Evolutionary conservation across 2,113 vertebrate species (phyloP).

Genomic region (Eulacestoma nigropectus): DNA sequence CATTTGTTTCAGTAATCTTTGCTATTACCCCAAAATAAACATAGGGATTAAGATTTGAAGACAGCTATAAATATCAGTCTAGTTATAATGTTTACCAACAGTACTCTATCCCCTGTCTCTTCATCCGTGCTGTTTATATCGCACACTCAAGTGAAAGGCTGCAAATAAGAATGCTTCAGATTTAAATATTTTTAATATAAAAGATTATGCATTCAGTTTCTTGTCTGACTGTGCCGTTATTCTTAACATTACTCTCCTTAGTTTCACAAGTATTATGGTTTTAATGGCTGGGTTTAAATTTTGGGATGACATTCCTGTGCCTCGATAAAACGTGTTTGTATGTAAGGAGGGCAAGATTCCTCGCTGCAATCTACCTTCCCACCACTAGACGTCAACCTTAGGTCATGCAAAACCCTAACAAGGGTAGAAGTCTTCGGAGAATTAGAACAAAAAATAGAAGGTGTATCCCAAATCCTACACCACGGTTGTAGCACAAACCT

Average conservation of each 20-base stretch:
- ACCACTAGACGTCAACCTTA: constrained; percentile 46
- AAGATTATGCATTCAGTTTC: not conserved
- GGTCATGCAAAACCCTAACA: not conserved
- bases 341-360: not conserved
- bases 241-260: not conserved
- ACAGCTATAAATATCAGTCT: not conserved
- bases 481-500: not conserved
- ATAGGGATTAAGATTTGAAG: not conserved
- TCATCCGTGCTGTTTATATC: rapidly evolving
- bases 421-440: not conserved
- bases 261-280: not conserved
- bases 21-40: not conserved
- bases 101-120: not conserved
- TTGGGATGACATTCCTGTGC: not conserved
- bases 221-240: rapidly evolving
- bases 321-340: not conserved
- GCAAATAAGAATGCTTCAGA: not conserved
- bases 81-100: not conserved
- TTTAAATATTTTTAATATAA: not conserved
- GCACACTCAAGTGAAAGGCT: not conserved
- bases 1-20: not conserved
- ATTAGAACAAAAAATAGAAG: not conserved
- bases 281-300: not conserved
- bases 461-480: not conserved
- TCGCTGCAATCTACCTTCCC: not conserved